Evolutionary conservation across 1,140 invertebrate species (phyloP), one percentile per base, ranked within the genome.

Genomic region (Tetragnatha versicolor): DNA sequence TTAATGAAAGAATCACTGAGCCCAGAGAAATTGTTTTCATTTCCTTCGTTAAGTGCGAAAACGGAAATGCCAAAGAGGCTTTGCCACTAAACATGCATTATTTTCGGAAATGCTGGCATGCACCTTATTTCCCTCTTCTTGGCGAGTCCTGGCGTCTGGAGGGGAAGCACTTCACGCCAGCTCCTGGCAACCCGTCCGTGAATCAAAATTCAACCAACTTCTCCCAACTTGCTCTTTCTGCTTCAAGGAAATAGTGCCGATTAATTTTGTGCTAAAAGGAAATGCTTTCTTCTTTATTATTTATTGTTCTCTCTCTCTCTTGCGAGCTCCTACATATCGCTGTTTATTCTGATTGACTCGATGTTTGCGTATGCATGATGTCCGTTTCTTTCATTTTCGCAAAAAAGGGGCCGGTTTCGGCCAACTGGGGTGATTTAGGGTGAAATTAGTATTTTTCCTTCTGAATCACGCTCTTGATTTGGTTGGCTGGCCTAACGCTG

Each of bases 181-280:
- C 35, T 33, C 35, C n/a, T 47, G 55, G 55, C 22, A 73, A 60
- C 70, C 70, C 55, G n/a, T 27, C 25, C 20, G 31, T 73, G 70
- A 73, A 73, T 73, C 70, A 73, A 73, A 73, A 73, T 73, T 73
- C 70, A 73, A 58, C 51, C 51, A 58, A 73, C 70, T 73, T 51
- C 25, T 25, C 70, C 61, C 70, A 33, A 61, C 39, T 61, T 58
- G 53, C 42, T 22, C 68, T 61, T 60, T 73, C 55, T 58, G 37
- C 69, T 73, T 73, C 70, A 61, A 73, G 70, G 70, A 73, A 73
- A 73, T 73, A 42, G 55, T 31, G 70, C 10, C 70, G 39, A 73
- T 73, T 73, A 73, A 73, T 73, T 73, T 73, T 73, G 55, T 22
- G 27, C 70, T 60, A 61, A 73, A 61, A 73, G 70, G 70, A 73